These are phyloP conservation scores for Ctenodactylus gundi DNA, from an alignment of 2,113 vertebrate genomes.

Conservation along the genomic window DNA sequence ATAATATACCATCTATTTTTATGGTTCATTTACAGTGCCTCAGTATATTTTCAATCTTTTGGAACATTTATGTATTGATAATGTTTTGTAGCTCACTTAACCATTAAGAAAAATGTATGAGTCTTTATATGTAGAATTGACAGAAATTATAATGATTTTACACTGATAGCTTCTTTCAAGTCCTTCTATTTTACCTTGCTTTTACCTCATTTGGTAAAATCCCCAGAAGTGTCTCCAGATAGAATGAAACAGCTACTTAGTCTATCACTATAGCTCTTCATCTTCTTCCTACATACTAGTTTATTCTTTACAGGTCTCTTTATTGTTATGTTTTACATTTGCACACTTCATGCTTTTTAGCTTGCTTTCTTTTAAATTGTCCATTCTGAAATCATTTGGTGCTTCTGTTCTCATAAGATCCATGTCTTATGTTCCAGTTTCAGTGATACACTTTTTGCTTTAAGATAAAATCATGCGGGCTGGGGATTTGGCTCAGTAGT, in stretches of 20 bases:
- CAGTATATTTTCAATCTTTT: conserved; percentile 26
- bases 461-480: neutral
- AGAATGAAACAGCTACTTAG: neutral
- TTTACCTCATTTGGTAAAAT: no score
- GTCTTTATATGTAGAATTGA: neutral
- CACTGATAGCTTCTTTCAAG: no score
- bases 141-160: neutral
- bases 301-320: neutral
- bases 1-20: conserved; percentile 43
- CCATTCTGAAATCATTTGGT: neutral
- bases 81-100: neutral
- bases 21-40: conserved; percentile 6
- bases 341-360: neutral
- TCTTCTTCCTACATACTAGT: neutral
- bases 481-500: no score
- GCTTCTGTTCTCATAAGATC: neutral
- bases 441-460: neutral
- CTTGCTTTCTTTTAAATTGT: neutral
- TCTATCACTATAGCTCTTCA: neutral
- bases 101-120: neutral
- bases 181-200: no score
- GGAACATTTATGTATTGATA: neutral
- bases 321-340: neutral
- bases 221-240: no score
- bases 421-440: neutral